These are phyloP conservation scores for Geotrupes spiniger DNA, from an alignment of 2,888 invertebrate genomes.

Conservation along the genomic window DNA sequence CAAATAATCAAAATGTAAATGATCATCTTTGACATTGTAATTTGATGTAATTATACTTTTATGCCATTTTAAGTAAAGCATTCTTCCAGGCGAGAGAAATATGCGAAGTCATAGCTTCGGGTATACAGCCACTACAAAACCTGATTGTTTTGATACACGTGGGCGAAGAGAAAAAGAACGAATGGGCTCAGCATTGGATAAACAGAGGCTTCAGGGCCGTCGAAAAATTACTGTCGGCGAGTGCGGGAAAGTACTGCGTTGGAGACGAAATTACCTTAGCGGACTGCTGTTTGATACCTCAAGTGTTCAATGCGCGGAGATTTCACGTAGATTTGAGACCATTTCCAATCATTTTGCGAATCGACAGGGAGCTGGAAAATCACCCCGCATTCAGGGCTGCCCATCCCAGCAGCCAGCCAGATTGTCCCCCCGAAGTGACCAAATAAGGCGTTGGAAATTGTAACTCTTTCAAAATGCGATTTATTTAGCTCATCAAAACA, in stretches of 20 bases:
- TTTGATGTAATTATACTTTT: background rate
- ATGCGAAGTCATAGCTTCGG: constrained; percentile 87
- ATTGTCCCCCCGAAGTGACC: constrained; percentile 87
- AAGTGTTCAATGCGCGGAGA: constrained; percentile 91
- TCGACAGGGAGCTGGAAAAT: constrained; percentile 80
- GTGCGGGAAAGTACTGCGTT: constrained; percentile 88
- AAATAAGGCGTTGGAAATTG: constrained; percentile 55
- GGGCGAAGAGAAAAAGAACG: constrained; percentile 83
- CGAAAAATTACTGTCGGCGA: constrained; percentile 78
- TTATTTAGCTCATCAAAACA: background rate
- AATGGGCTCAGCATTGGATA: constrained; percentile 94
- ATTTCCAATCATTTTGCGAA: constrained; percentile 85
- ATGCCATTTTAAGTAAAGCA: background rate
- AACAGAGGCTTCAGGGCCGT: constrained; percentile 85
- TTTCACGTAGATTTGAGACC: constrained; percentile 89
- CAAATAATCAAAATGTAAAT: too few species aligned
- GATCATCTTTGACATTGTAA: too few species aligned
- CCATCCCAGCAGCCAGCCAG: constrained; percentile 89
- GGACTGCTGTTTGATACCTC: constrained; percentile 93
- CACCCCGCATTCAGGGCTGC: constrained; percentile 90
- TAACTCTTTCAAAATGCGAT: background rate
- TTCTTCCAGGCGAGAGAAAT: constrained; percentile 68
- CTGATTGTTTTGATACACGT: constrained; percentile 82
- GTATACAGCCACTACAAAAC: constrained; percentile 96
- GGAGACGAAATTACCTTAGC: constrained; percentile 93